Evolutionary conservation across 2,888 invertebrate species (phyloP).

Genomic region (Drosophila neutralis): DNA sequence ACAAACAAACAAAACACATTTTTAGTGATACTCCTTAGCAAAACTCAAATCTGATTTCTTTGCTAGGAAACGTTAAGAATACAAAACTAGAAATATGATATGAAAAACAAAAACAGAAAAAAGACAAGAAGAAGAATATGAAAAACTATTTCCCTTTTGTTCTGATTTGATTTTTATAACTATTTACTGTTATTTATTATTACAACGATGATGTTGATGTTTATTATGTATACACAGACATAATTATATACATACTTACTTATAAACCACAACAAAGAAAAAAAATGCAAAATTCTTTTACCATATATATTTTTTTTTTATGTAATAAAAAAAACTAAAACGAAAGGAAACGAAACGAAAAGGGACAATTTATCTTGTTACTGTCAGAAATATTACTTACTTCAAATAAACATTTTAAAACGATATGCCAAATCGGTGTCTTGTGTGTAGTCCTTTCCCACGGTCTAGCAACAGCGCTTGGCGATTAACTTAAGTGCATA

Average conservation of each 20-base stretch:
- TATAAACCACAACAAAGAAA: conserved; percentile 29
- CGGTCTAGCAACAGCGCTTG: background rate
- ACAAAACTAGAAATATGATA: conserved; percentile 29
- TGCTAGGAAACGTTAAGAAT: conserved; percentile 52
- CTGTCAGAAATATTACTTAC: conserved; percentile 80
- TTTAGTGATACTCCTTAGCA: conserved; percentile 77
- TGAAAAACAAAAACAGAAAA: conserved; percentile 5
- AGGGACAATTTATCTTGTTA: conserved; percentile 75
- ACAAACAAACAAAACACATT: conserved; percentile 44
- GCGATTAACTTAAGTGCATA: conserved; percentile 19
- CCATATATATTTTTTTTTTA: conserved; percentile 39
- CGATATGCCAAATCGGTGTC: conserved; percentile 29
- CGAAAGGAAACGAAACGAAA: conserved; percentile 20
- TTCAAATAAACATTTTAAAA: conserved; percentile 80
- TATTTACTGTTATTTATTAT: conserved; percentile 62
- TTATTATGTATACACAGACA: conserved; percentile 52
- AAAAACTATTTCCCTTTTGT: conserved; percentile 37
- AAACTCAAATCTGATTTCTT: conserved; percentile 67
- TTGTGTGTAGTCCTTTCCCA: conserved; percentile 13
- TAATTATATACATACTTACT: conserved; percentile 34
- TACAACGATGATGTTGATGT: conserved; percentile 31
- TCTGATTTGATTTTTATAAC: conserved; percentile 46
- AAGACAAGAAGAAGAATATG: conserved; percentile 14
- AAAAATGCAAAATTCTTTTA: conserved; percentile 52
- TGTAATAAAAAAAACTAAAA: conserved; percentile 20